Evolutionary conservation across 2,888 invertebrate genomes (phyloP).

Genomic region (Latrodectus elegans): DNA sequence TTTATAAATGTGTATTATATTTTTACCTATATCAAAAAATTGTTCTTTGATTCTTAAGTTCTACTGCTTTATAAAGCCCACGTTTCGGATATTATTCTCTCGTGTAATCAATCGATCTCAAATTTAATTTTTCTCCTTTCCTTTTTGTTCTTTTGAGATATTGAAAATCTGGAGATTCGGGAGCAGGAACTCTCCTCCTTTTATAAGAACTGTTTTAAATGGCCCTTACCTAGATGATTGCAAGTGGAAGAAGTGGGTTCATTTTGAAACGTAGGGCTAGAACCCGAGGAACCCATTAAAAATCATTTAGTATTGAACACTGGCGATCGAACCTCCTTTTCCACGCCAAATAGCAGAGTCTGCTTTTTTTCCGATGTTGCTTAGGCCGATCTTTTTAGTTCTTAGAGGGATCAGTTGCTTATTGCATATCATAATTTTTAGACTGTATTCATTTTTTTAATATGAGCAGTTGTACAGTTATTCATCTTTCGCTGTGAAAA

Average conservation of each 20-base stretch:
- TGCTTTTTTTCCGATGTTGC: slow-evolving; percentile 27
- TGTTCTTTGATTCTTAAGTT: no score
- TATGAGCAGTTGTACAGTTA: no score
- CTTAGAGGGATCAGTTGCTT: background rate
- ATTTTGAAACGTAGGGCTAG: slow-evolving; percentile 42
- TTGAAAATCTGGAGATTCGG: slow-evolving; percentile 23
- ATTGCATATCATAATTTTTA: background rate
- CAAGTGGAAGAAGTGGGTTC: slow-evolving; percentile 30
- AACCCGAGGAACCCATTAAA: slow-evolving; percentile 66
- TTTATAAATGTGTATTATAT: no score
- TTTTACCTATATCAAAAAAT: no score
- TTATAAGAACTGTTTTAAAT: slow-evolving; percentile 45
- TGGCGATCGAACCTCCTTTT: slow-evolving; percentile 50
- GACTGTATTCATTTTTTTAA: background rate
- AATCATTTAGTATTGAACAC: slow-evolving; percentile 69
- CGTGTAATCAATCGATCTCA: slow-evolving; percentile 22
- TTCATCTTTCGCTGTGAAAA: no score
- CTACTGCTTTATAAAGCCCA: background rate
- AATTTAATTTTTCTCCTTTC: slow-evolving; percentile 18
- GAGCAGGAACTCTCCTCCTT: background rate
- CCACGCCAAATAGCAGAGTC: slow-evolving; percentile 22
- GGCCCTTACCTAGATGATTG: slow-evolving; percentile 52
- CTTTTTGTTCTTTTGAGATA: slow-evolving; percentile 36
- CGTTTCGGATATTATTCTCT: background rate
- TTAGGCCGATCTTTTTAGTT: slow-evolving; percentile 4